phyloP scores from a whole-genome alignment of 2,888 invertebrate genomes.

The Tridacna crocea region DNA sequence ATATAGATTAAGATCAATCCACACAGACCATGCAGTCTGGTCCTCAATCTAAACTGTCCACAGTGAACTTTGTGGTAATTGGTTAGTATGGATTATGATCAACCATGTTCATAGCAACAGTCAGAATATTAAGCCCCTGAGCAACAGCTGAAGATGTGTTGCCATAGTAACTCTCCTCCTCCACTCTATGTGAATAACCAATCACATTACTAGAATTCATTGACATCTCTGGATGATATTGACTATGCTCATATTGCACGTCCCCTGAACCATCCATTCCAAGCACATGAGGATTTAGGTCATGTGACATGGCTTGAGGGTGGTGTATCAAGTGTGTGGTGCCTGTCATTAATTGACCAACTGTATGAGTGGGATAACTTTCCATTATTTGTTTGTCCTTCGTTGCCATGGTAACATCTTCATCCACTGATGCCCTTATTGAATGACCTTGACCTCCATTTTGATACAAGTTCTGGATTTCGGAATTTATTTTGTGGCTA shows the following conservation, averaged over 20 bases:
- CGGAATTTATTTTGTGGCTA: neutral
- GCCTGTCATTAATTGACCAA: neutral
- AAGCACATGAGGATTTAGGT: neutral
- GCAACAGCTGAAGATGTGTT: slow-evolving; percentile 28
- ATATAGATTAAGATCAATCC: no score
- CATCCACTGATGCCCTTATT: neutral
- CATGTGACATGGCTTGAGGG: neutral
- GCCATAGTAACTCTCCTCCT: slow-evolving; percentile 36
- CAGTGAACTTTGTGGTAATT: no score
- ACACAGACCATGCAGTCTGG: no score
- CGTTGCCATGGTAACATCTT: neutral
- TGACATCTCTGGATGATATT: neutral
- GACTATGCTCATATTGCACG: neutral
- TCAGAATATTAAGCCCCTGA: slow-evolving; percentile 46
- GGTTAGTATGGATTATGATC: slow-evolving; percentile 32
- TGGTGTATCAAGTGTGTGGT: neutral
- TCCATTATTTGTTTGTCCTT: neutral
- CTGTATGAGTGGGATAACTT: neutral
- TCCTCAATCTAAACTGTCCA: no score
- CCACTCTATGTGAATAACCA: neutral
- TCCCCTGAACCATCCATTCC: neutral
- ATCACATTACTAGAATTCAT: neutral
- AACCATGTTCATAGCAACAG: slow-evolving; percentile 46
- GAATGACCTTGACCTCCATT: slow-evolving; percentile 1
- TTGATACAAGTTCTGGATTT: neutral